phyloP scores from a whole-genome alignment of 2,888 invertebrate species.

The Lucinisca nassula region DNA sequence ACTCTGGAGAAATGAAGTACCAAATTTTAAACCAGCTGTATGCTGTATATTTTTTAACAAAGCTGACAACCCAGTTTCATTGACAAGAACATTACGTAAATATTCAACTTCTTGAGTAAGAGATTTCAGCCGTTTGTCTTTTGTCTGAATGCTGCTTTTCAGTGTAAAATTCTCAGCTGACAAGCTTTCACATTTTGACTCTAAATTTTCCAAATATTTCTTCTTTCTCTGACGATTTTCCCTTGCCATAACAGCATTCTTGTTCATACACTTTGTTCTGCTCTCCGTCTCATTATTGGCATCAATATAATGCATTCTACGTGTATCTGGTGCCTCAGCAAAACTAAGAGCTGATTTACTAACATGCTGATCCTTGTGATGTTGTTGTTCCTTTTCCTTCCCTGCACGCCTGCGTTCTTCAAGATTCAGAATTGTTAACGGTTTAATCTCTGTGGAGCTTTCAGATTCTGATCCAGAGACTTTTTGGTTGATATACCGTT shows the following conservation, averaged over 20 bases:
- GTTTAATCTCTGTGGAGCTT: background rate
- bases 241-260: slow-evolving; percentile 70
- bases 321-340: too few relatives aligned
- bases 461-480: too few relatives aligned
- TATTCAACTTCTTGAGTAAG: slow-evolving; percentile 71
- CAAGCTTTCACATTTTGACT: slow-evolving; percentile 41
- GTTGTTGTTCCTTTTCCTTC: too few relatives aligned
- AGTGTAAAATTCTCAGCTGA: slow-evolving; percentile 51
- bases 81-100: slow-evolving; percentile 75
- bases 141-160: slow-evolving; percentile 28
- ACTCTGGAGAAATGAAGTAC: slow-evolving; percentile 55
- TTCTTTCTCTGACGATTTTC: slow-evolving; percentile 73
- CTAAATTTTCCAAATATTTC: slow-evolving; percentile 58
- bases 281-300: background rate
- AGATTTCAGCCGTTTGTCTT: slow-evolving; percentile 11
- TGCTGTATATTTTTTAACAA: slow-evolving; percentile 67
- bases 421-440: too few relatives aligned
- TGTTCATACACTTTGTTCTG: slow-evolving; percentile 45
- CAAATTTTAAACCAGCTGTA: slow-evolving; percentile 71
- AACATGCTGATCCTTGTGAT: too few relatives aligned
- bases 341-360: too few relatives aligned
- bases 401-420: too few relatives aligned
- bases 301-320: too few relatives aligned
- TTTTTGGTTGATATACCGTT: background rate
- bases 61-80: slow-evolving; percentile 72